Evolutionary conservation across 2,888 invertebrate species (phyloP), one percentile per base, ranked within the genome.

Genomic region (Diplolepis rosae): DNA sequence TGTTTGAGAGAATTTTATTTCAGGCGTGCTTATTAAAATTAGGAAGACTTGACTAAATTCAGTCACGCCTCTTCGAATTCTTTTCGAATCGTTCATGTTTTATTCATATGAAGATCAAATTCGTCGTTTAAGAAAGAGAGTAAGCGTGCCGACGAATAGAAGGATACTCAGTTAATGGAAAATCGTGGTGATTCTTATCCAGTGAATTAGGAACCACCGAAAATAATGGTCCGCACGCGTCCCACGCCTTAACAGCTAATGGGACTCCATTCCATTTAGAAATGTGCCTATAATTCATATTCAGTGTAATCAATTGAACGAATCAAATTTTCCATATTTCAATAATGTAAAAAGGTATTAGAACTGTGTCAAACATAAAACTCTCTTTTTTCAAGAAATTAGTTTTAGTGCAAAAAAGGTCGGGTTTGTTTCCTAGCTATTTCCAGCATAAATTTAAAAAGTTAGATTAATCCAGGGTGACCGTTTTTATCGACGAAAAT

Each of bases 121-220:
- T 52, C 22, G 39, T 67, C 35, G 27, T 51, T 39, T 51, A 48
- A 51, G 66, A 51, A 51, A 51, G 66, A 22, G 32, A 66, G 66
- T 35, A 35, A 35, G 51, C 50, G 66, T 67, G 66, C 66, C 66
- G 15, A 51, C 7, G 52, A 67, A 67, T 67, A 67, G 51, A 51
- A 45, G 52, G 52, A 67, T 24, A 51, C 22, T 52, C 27, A 18
- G 51, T 39, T 68, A 52, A 54, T 54, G 67, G 54, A 68, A 52
- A 68, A 68, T 68, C 67, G 54, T 22, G 32, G 24, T 42, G 54
- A 54, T 54, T 54, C 42, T 68, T 68, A 68, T 68, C 67, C 13
- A 4, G 24, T 52, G 67, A 68, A 52, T 68, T 68, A 42, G 51
- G 35, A 52, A 51, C 42, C 28, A 18, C 35, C 30, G 54, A 68